A percentile compares a stretch with the other conserved stretches of the same genome.
Conservation (phyloP, 2,113 vertebrate species). For the Pterocles burchelli region DNA sequence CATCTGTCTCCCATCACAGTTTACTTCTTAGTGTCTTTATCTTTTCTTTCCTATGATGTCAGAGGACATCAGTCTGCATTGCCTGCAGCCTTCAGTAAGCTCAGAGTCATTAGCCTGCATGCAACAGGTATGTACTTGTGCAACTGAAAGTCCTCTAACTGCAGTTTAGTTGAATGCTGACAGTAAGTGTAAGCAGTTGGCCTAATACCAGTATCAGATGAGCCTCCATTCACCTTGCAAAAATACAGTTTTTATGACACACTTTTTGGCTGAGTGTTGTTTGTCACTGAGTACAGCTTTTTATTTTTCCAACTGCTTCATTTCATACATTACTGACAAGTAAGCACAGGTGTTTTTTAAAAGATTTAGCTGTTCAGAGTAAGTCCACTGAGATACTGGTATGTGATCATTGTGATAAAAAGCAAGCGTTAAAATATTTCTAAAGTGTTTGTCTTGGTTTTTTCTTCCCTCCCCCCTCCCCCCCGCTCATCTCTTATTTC, state of each 20-base stretch:
- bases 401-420: neutral
- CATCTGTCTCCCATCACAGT: neutral
- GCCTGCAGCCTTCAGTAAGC: neutral
- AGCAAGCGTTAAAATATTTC: neutral
- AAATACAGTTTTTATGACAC: neutral
- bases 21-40: neutral
- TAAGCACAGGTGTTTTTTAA: neutral
- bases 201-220: neutral
- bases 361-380: neutral
- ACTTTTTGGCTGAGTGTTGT: neutral
- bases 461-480: too few species aligned
- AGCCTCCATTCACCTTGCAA: neutral
- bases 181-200: neutral
- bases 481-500: neutral
- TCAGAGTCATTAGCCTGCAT: neutral
- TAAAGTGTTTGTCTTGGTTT: neutral
- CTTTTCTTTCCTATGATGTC: neutral
- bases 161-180: neutral
- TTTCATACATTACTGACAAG: neutral
- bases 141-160: neutral
- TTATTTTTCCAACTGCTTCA: neutral
- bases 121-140: neutral
- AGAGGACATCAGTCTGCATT: neutral
- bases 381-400: neutral
- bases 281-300: neutral